Evolutionary conservation across 2,888 invertebrate genomes (phyloP).

Genomic region (Sepioteuthis lessoniana): DNA sequence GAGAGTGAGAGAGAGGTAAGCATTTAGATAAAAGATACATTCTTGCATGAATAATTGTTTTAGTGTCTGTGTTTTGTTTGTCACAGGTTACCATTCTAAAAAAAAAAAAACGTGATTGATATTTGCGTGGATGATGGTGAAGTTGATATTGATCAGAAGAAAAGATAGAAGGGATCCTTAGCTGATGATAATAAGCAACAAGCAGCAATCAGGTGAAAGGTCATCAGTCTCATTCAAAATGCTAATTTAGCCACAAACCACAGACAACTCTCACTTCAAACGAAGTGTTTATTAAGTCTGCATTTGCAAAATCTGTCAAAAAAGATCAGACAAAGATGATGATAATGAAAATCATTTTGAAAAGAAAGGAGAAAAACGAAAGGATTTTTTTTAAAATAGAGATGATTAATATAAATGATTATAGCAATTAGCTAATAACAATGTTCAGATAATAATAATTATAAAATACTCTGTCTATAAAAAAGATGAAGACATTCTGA

Average conservation of each 20-base stretch:
- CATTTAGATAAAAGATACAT: background rate
- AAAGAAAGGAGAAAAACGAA: background rate
- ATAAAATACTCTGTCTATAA: too few species aligned
- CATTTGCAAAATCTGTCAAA: background rate
- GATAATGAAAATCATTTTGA: background rate
- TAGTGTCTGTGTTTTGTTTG: background rate
- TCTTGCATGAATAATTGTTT: background rate
- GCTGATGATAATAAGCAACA: background rate
- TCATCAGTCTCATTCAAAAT: background rate
- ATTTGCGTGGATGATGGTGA: background rate
- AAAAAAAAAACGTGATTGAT: background rate
- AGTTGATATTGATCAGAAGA: background rate
- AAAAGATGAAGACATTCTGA: too few species aligned
- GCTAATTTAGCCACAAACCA: background rate
- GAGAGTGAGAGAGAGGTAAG: too few species aligned
- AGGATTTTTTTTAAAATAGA: background rate
- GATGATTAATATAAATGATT: too few species aligned
- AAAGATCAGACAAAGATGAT: background rate
- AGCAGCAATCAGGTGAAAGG: background rate
- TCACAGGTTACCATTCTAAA: background rate
- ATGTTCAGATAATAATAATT: too few species aligned
- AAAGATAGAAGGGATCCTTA: background rate
- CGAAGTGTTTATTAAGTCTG: background rate
- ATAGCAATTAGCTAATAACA: too few species aligned
- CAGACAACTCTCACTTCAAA: background rate